These are phyloP conservation scores for Meloidogyne floridensis DNA, from an alignment of 1,140 invertebrate species.

Conservation along the genomic window DNA sequence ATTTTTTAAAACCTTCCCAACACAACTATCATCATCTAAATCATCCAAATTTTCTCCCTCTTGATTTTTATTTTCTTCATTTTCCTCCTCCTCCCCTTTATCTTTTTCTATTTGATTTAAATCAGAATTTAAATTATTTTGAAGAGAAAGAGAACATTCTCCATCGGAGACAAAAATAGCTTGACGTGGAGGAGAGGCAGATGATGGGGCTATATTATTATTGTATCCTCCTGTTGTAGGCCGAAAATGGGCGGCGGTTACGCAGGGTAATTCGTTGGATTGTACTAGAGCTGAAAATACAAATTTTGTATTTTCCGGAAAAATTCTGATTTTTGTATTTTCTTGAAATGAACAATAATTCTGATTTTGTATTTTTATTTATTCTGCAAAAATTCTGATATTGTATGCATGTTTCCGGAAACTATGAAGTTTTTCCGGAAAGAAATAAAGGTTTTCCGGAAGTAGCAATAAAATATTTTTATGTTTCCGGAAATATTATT, in stretches of 20 bases:
- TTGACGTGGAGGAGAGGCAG: neutral
- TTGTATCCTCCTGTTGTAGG: neutral
- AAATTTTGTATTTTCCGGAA: too few relatives aligned
- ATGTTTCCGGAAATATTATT: neutral
- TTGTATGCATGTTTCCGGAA: too few relatives aligned
- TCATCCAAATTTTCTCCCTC: constrained; percentile 8
- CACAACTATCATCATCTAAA: neutral
- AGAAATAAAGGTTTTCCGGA: neutral
- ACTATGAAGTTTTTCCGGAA: too few relatives aligned
- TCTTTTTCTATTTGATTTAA: neutral
- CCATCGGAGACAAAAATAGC: neutral
- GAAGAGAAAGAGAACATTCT: neutral
- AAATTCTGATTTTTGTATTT: too few relatives aligned
- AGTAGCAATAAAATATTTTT: neutral
- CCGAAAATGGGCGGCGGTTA: neutral
- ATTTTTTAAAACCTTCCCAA: neutral
- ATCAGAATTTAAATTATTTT: too few relatives aligned
- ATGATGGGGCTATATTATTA: neutral
- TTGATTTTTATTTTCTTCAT: neutral
- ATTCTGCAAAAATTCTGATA: too few relatives aligned
- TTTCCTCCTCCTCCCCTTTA: neutral
- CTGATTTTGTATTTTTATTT: neutral
- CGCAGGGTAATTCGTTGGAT: neutral
- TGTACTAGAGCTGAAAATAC: neutral
- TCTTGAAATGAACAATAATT: neutral